A percentile compares a stretch with the other conserved stretches of the same genome.
Evolutionary conservation across 2,113 vertebrate genomes (phyloP).

Genomic region (Pipra filicauda): DNA sequence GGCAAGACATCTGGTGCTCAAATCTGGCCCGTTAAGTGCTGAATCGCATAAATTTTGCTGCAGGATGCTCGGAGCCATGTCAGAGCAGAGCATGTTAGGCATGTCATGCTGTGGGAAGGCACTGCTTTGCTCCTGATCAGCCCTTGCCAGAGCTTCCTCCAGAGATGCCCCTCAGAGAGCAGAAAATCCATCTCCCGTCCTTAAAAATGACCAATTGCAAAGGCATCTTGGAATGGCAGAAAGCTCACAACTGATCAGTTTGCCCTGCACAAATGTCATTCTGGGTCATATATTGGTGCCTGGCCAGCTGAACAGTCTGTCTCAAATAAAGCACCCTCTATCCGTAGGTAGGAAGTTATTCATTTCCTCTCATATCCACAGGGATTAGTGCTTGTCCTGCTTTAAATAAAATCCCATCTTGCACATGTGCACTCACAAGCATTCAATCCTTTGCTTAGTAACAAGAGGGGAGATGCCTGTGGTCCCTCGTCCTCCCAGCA

Average conservation of each 20-base stretch:
- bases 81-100: not conserved
- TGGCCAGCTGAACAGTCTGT: not conserved
- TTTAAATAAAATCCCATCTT: constrained; percentile 29
- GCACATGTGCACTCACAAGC: not conserved
- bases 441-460: not conserved
- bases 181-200: not conserved
- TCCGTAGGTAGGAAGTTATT: constrained; percentile 10
- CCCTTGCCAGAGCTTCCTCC: not conserved
- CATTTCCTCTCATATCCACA: not conserved
- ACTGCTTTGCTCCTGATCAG: not conserved
- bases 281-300: not conserved
- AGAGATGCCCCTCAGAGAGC: not conserved
- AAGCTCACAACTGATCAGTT: not conserved
- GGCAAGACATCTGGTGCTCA: constrained; percentile 37
- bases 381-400: constrained; percentile 39
- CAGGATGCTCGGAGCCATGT: fast-evolving
- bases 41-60: not conserved
- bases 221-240: not conserved
- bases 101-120: not conserved
- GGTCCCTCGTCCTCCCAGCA: not conserved
- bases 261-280: not conserved
- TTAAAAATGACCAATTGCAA: not conserved
- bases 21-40: constrained; percentile 24
- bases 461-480: fast-evolving
- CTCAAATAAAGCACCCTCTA: not conserved